Base-by-base conservation (phyloP, 2,888 invertebrate genomes). In the Mesochorus sp. region DNA sequence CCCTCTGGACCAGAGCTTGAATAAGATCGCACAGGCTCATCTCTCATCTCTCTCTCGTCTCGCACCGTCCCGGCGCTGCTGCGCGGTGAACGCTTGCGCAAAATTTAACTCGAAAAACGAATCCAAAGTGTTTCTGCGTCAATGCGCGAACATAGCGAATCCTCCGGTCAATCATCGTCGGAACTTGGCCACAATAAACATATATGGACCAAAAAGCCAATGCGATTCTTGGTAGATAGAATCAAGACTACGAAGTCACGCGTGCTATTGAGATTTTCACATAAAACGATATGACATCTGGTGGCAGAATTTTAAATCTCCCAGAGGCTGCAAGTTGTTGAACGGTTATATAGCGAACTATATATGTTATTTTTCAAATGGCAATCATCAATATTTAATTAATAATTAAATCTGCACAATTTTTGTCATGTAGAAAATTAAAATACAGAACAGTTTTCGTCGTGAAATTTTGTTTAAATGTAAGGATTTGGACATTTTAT, bases 1-100 rank as follows among this genome's bases (percentile, higher is more conserved):
- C n/a, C 76, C 70, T 71, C 24, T 42, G 44, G 59, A 70, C 59
- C 62, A 62, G n/a, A n/a, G 78, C 57, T 59, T 75, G 67, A 75
- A 76, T 68, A 76, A 62, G 47, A 74, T 71, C 67, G 51, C 57
- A 55, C 76, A 49, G 42, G 44, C 51, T 77, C 42, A 53, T n/a
- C 21, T 47, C 51, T 44, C 62, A 37, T 77, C 62, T 71, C 39
- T 61, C 62, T 68, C 61, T 62, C 51, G 31, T 47, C 53, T 26
- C 39, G 42, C 44, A 12, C 31, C 44, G 28, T 8, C 66, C 31
- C 34, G 14, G 10, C 21, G 12, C 21, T 42, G 24, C 42, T 53
- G 26, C 6, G 10, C 26, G 24, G 14, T 61, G 42, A 62, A 61
- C 44, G 51, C 66, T 57, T 26, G 42, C n/a, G n/a, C 51, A 42